phyloP scores from a whole-genome alignment of 2,113 vertebrate genomes.

The Eurystomus gularis region DNA sequence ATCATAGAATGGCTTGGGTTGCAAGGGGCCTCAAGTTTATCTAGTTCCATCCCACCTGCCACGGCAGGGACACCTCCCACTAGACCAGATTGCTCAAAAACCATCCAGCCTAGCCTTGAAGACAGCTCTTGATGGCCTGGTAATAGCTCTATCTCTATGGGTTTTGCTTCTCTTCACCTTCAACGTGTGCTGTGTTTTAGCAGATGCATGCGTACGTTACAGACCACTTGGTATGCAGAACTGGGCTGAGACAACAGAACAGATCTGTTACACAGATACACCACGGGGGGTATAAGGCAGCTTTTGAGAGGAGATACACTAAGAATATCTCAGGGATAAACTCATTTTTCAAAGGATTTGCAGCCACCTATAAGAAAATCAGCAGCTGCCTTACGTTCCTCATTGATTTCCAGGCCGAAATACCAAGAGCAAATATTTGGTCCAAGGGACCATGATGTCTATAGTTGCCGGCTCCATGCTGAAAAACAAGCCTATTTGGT shows the following conservation, averaged over 20 bases:
- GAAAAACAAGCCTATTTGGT: slow-evolving; percentile 15
- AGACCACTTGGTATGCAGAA: background rate
- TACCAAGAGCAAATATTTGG: background rate
- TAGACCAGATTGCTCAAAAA: no score
- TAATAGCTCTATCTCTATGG: no score
- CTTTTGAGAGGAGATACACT: background rate
- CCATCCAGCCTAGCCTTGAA: no score
- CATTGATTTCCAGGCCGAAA: background rate
- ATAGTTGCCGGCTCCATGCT: background rate
- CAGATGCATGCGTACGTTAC: background rate
- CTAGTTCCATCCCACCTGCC: no score
- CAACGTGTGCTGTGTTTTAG: background rate
- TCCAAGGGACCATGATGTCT: background rate
- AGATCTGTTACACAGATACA: background rate
- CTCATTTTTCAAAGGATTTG: background rate
- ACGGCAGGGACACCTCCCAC: no score
- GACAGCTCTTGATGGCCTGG: no score
- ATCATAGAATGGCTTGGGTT: no score
- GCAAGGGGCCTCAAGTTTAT: no score
- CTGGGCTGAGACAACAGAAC: background rate
- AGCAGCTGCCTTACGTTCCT: background rate
- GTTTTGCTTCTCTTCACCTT: background rate
- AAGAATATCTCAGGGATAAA: background rate
- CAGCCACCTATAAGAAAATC: background rate
- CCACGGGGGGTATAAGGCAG: background rate